Base-by-base conservation (phyloP, 2,888 invertebrate species). In the Ennomos quercinarius region DNA sequence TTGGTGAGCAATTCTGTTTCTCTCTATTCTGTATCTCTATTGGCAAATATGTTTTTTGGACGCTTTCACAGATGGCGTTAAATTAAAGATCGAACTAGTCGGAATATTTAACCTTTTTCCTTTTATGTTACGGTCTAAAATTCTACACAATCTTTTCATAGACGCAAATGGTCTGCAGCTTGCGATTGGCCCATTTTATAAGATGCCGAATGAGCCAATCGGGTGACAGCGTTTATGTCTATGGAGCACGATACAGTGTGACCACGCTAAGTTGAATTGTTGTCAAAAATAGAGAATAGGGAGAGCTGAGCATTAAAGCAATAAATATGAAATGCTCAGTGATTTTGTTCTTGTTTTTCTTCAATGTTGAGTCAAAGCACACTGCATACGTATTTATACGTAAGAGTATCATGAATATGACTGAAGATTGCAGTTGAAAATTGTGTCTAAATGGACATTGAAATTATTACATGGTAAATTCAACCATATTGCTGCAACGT, bases 241-340 rank as follows among this genome's bases (percentile, higher is more conserved):
- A 27, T 17, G 17, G 3, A 2, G 17, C 17, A 27, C 2, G 27
- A 27, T 27, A 27, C 5, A 27, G 27, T 9, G 13, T 53, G 12
- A 39, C 35, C 35, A 36, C 36, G 27, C 10, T 37, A 41, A 8
- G 35, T 40, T 13, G 34, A 35, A n/a, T n/a, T 12, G 10, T 35
- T 54, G 60, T 51, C 60, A 44, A 55, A 37, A 43, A 12, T 42
- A 47, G 10, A 55, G 55, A 54, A 45, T 47, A 46, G 51, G 60
- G 60, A 55, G 60, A 44, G 37, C 52, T 56, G 61, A 61, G 57
- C 57, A 57, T 44, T 41, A 53, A 38, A 61, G 61, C 64, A 64
- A 64, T 61, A 61, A 64, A 27, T 39, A 39, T 36, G 9, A 34
- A 36, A 11, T 39, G 54, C 56, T 67, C 54, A 49, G 56, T 42